Base-by-base conservation (phyloP, 2,888 invertebrate genomes). In the Drosophila maculinotata region DNA sequence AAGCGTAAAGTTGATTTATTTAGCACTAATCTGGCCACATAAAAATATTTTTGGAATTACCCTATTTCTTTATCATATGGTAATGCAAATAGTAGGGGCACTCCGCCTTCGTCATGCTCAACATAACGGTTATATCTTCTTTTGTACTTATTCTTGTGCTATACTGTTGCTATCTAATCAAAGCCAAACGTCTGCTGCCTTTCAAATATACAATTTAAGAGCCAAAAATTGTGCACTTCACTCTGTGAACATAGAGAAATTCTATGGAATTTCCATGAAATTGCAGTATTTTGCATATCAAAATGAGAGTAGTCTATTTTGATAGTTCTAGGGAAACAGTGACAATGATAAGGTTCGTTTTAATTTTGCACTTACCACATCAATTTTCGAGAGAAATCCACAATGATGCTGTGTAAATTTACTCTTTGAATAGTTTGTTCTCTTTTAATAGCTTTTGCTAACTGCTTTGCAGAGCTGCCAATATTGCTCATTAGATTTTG, bases 81-180 rank as follows among this genome's bases (percentile, higher is more conserved):
- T n/a, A 30, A 3, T 6, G 1, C 8, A 4, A 28, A 20, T n/a
- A 7, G 25, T 25, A 57, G 31, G 51, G 26, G 33, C 28, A 57
- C 39, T 26, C 2, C 9, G 7, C 15, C 1, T 28, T 38, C 52
- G 33, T 14, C 17, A 17, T 38, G 44, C 26, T 12, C 23, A 8
- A 30, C 20, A 9, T 8, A 15, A 14, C 6, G 0, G 12, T 12
- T 8, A 5, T 28, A 47, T 26, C 25, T 10, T 33, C n/a, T 17
- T 28, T 20, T 5, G 17, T n/a, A 17, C 10, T 44, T 30, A 33
- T 39, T 23, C 28, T 26, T 33, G 15, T 45, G 38, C 45, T 33
- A 30, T 51, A 31, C 12, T 31, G n/a, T 36, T 48, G 49, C 60
- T 70, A 74, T 70, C 70, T 70, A 39, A 74, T 70, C 70, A 56